Evolutionary conservation across 37 sponge, comb jelly and placozoan species (phyloP), one percentile per base, ranked within the genome.

Genomic region (Aplysina aerophoba): DNA sequence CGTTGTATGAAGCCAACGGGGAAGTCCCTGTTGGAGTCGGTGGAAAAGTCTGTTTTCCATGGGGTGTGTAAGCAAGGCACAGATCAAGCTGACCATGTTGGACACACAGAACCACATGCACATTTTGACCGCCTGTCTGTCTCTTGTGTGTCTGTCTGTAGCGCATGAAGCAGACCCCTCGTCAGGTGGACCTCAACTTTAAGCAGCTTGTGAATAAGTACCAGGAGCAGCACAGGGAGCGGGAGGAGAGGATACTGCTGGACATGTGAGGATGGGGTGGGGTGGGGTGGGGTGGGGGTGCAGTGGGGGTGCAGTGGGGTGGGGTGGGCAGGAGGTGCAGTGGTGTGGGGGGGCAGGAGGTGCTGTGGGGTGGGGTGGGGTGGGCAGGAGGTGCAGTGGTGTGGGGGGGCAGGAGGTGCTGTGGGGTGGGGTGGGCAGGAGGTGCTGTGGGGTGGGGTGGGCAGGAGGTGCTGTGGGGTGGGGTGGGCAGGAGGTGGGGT

Each of bases 171-270:
- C 93, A 92, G 83, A 92, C 93, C 15, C 90, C 92, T 3, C 85
- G 95, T 1, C 97, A 97, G 65, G 86, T 90, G 12, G 90, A 97
- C 74, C 86, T 97, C 65, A 90, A 94, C 68, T 94, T 97, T 79
- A 88, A 92, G 37, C 88, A 80, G 17, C 89, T 97, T 64, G 83
- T 94, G 16, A 79, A 87, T 22, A 90, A 81, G 77, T 94, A 90
- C 77, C 80, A 92, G 66, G 83, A 91, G 63, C 69, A 84, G 50
- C 91, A 87, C 36, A 61, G 53, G 55, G 24, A 44, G 17, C 27
- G 50, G 73, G 71, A 66, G 38, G 75, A 87, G 68, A 75, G 4
- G 56, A 81, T 85, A 30, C 20, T 68, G 54, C 72, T 33, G 25
- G 55, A 75, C 15, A 36, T 75, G 55, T 64, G 60, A 81, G 38